phyloP scores from a whole-genome alignment of 1,140 invertebrate genomes.

The Nixonia krombeini region DNA sequence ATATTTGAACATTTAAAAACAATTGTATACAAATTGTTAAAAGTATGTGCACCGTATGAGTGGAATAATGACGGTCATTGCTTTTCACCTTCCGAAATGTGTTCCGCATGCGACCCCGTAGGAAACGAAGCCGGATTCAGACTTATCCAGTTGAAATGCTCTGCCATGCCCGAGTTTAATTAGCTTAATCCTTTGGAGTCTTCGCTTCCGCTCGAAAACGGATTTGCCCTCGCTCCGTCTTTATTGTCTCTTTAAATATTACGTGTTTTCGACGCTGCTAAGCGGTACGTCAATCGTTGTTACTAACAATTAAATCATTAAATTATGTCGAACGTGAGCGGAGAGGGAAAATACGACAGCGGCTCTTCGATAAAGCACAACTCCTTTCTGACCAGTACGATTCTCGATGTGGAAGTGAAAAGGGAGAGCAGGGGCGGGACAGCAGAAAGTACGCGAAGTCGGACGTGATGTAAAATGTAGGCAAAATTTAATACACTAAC shows the following conservation, averaged over 20 bases:
- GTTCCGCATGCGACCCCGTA: slow-evolving; percentile 9
- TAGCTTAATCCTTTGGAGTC: slow-evolving; percentile 2
- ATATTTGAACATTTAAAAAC: no score
- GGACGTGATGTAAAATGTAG: slow-evolving; percentile 1
- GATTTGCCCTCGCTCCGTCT: no score
- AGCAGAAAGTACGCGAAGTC: background rate
- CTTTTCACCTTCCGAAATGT: slow-evolving; percentile 11
- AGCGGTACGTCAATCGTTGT: no score
- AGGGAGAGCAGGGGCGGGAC: background rate
- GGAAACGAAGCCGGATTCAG: slow-evolving; percentile 13
- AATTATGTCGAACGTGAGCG: no score
- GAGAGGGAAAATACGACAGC: no score
- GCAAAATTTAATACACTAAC: slow-evolving; percentile 8
- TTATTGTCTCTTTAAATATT: no score
- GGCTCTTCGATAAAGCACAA: no score
- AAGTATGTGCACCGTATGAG: slow-evolving; percentile 3
- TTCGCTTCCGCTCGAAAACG: background rate
- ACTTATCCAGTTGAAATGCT: slow-evolving; percentile 3
- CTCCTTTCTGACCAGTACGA: no score
- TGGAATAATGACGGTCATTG: slow-evolving; percentile 18
- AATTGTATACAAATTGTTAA: background rate
- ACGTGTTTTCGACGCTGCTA: no score
- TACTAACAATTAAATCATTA: no score
- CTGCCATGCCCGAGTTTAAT: slow-evolving; percentile 5
- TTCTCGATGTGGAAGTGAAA: no score